Base-by-base conservation (phyloP, 2,888 invertebrate genomes). In the Allophyes oxyacanthae region DNA sequence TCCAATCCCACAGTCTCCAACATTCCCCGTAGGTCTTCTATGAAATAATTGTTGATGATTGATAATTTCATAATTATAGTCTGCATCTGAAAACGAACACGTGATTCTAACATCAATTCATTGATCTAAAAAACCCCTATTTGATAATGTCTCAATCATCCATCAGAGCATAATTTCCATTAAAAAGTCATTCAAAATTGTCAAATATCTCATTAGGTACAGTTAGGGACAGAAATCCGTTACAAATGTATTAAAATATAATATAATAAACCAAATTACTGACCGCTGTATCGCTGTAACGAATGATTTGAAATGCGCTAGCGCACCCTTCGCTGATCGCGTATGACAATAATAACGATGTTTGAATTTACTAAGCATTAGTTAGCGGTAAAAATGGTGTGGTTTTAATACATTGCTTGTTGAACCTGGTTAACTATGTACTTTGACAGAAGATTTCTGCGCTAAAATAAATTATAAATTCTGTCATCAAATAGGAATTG, bases 251-350 rank as follows among this genome's bases (percentile, higher is more conserved):
- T 15, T 40, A 51, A 67, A 61, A 54, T 49, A 52, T 54, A 57
- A 68, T 64, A 54, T 72, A 49, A 59, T 72, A 51, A 67, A 59
- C 10, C 33, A 52, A 52, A 54, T 68, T 59, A 56, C 40, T 50
- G 55, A 53, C 62, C 56, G 13, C 37, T 40, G 41, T 64, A 25
- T 32, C 56, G 13, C 37, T 43, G 41, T 68, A 28, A 34, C 60
- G 42, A 38, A 48, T 37, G 43, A 60, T 65, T 70, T 48, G 60
- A 44, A 45, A 55, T 45, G 49, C 54, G 49, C 45, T 11, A 36
- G 61, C 54, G 42, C 71, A 70, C 72, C 71, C 65, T 60, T 30
- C 51, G 2, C 25, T 7, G 25, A 49, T 49, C 28, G 43, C 25
- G 38, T 36, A 38, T 42, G 64, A 68, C 64, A 54, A 50, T 61